These are phyloP conservation scores for Aricia agestis DNA, from an alignment of 1,140 invertebrate species.

Conservation along the genomic window DNA sequence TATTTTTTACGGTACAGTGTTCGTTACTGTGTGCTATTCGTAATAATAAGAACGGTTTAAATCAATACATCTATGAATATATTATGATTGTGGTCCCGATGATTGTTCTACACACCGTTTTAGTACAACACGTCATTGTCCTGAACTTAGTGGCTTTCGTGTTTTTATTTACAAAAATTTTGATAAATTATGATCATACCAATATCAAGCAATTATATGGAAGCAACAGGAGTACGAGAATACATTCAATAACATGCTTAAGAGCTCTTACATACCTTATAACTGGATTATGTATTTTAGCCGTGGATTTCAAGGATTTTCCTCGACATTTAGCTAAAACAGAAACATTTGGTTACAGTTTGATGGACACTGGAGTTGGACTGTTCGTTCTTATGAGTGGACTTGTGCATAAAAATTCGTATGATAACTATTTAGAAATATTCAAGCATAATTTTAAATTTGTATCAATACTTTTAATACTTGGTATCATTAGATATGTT, in stretches of 20 bases:
- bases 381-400: conserved; percentile 92
- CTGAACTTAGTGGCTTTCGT: conserved; percentile 37
- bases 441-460: conserved; percentile 47
- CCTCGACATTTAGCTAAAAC: conserved; percentile 92
- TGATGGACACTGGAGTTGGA: conserved; percentile 97
- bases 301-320: conserved; percentile 94
- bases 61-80: conserved; percentile 70
- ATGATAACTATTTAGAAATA: conserved; percentile 49
- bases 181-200: conserved; percentile 27
- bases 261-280: conserved; percentile 84
- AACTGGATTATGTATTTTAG: conserved; percentile 90
- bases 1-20: conserved; percentile 61
- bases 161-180: conserved; percentile 45
- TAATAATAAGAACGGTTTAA: conserved; percentile 20
- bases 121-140: conserved; percentile 46
- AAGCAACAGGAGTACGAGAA: conserved; percentile 44
- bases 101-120: conserved; percentile 72
- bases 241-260: conserved; percentile 80
- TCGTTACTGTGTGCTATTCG: conserved; percentile 38
- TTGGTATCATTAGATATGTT: conserved; percentile 84
- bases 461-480: conserved; percentile 76
- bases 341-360: conserved; percentile 88
- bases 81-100: conserved; percentile 69
- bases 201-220: conserved; percentile 27
- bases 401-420: conserved; percentile 79